These are phyloP conservation scores for Celastrina argiolus DNA, from an alignment of 2,888 invertebrate species.

Conservation along the genomic window DNA sequence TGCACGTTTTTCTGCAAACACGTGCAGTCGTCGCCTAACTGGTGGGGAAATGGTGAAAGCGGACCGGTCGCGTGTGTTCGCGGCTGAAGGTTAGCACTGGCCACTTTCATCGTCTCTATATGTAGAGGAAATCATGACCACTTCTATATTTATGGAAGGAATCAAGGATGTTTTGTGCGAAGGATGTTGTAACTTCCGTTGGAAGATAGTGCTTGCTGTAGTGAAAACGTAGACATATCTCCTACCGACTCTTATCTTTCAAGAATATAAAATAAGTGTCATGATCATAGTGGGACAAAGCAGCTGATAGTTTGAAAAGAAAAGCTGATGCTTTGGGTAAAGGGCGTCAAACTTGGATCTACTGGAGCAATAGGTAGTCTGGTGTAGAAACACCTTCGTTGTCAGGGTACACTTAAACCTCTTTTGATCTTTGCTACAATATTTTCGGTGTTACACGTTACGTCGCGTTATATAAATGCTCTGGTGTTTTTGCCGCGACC, in stretches of 20 bases:
- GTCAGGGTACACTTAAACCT: too few relatives aligned
- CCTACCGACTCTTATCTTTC: too few relatives aligned
- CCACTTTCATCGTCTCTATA: constrained; percentile 64
- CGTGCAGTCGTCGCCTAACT: neutral
- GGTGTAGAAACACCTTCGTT: too few relatives aligned
- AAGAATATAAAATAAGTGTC: too few relatives aligned
- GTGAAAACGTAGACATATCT: neutral
- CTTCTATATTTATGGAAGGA: constrained; percentile 24
- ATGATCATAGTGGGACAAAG: too few relatives aligned
- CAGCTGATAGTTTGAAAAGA: too few relatives aligned
- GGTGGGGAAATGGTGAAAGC: constrained; percentile 63
- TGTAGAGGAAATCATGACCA: constrained; percentile 41
- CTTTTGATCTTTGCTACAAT: neutral
- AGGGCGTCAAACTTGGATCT: too few relatives aligned
- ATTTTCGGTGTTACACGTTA: constrained; percentile 16
- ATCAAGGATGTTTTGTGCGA: neutral
- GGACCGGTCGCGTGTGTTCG: constrained; percentile 59
- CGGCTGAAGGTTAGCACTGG: constrained; percentile 63
- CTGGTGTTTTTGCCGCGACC: constrained; percentile 45
- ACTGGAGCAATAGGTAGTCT: too few relatives aligned
- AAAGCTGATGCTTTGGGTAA: too few relatives aligned
- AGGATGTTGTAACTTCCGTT: neutral
- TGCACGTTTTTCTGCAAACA: neutral
- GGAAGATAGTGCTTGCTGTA: neutral
- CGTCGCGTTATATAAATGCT: constrained; percentile 38